These are phyloP conservation scores for Glaucomys volans DNA, from an alignment of 2,113 vertebrate species.

Conservation along the genomic window DNA sequence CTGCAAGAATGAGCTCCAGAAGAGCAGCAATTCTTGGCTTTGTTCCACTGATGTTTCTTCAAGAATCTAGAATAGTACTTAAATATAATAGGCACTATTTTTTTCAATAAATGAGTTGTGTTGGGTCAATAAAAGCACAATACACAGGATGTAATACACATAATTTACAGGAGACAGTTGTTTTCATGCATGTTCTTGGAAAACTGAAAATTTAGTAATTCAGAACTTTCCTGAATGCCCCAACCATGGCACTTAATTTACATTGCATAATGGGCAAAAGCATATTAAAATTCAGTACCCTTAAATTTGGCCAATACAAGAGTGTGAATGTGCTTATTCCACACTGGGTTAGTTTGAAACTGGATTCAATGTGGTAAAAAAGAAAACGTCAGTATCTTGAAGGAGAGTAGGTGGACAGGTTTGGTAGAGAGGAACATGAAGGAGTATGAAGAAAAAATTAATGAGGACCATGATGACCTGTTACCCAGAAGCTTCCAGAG, in stretches of 20 bases:
- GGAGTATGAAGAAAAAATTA: not conserved
- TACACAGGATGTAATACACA: not conserved
- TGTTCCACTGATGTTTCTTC: not conserved
- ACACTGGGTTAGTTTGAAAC: not conserved
- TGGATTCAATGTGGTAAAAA: not conserved
- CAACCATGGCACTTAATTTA: not conserved
- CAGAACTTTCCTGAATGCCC: not conserved
- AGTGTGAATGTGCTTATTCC: not conserved
- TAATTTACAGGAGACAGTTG: no score
- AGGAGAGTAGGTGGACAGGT: not conserved
- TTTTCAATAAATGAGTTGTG: not conserved
- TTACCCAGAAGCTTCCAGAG: no score
- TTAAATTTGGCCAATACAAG: not conserved
- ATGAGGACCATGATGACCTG: not conserved
- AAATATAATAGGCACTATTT: not conserved
- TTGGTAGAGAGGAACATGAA: not conserved
- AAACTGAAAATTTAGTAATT: not conserved
- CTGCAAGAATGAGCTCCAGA: not conserved
- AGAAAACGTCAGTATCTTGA: not conserved
- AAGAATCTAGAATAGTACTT: not conserved
- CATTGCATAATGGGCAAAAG: not conserved
- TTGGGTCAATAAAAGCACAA: not conserved
- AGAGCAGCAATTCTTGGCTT: not conserved
- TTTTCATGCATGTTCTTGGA: not conserved
- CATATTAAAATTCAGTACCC: not conserved